Base-by-base conservation (phyloP, 2,888 invertebrate species). In the Pterostichus niger region DNA sequence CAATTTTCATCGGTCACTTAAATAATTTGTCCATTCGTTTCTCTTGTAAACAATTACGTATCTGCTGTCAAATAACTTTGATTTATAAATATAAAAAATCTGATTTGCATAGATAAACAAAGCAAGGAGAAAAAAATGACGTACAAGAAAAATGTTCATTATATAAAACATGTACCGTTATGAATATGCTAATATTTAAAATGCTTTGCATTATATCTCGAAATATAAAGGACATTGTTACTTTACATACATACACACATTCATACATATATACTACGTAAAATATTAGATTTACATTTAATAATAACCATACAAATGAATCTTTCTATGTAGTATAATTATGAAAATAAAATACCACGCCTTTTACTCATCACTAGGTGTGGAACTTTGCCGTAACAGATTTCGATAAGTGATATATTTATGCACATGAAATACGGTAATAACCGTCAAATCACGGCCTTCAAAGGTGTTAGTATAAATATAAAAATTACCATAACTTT, bases 11-110 rank as follows among this genome's bases (percentile, higher is more conserved):
- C 6, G 10, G 17, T 5, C 3, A 15, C 6, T 6, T 15, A 35
- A 61, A 35, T 33, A n/a, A 68, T 31, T 40, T 68, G 35, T 33
- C 33, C 68, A 15, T 15, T n/a, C 13, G 33, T 35, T 33, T 64
- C 17, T 64, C 11, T 40, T 40, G 68, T 40, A 68, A 68, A 73
- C 73, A 73, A 73, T 73, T 73, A 46, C 73, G 44, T 68, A 68
- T 13, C 31, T 17, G 35, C 24, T 73, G 73, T 73, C 73, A 73
- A 73, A 73, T 44, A 46, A 73, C 13, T 73, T 15, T 73, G 15
- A 46, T 44, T 73, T 46, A 56, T 77, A 76, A 46, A 52, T 33
- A 56, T 56, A 56, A 64, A 35, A 35, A 64, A 11, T 40, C 11
- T 64, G 5, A 40, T 64, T 64, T 64, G 35, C 64, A 64, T 64